phyloP scores from a whole-genome alignment of 1,140 invertebrate genomes.

The Drosophila biarmipes region DNA sequence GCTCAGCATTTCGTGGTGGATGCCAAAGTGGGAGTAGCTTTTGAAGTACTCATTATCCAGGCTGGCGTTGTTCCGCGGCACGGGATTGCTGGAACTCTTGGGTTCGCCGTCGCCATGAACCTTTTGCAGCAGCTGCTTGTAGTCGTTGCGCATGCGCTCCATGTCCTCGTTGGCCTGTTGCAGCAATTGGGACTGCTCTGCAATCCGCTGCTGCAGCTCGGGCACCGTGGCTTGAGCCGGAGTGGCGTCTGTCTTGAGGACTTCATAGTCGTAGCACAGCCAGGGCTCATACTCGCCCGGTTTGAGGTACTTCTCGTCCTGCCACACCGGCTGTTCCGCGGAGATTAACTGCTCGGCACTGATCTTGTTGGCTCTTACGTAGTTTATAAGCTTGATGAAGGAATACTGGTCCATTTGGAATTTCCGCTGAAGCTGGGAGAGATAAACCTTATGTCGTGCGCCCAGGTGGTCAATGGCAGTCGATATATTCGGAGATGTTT shows the following conservation, averaged over 20 bases:
- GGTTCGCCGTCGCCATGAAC: conserved; percentile 55
- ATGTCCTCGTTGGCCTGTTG: conserved; percentile 88
- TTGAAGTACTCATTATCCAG: conserved; percentile 94
- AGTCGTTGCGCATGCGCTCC: conserved; percentile 87
- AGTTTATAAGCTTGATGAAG: conserved; percentile 95
- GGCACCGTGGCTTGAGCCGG: not conserved
- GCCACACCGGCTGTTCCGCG: conserved; percentile 86
- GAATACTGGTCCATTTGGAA: conserved; percentile 93
- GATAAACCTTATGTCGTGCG: conserved; percentile 89
- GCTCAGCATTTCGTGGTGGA: conserved; percentile 98
- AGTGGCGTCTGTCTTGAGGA: conserved; percentile 14
- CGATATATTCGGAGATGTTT: conserved; percentile 85
- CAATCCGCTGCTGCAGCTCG: conserved; percentile 43
- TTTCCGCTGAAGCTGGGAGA: conserved; percentile 88
- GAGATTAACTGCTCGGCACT: conserved; percentile 86
- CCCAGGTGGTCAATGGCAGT: conserved; percentile 87
- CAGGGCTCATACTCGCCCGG: conserved; percentile 92
- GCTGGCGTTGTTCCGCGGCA: conserved; percentile 72
- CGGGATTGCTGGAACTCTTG: conserved; percentile 49
- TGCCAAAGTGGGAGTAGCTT: conserved; percentile 98
- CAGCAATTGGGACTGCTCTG: conserved; percentile 79
- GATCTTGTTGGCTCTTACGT: conserved; percentile 89
- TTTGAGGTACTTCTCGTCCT: conserved; percentile 91
- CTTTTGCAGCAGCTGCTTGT: conserved; percentile 85
- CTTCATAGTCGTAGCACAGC: conserved; percentile 89